Percentiles rank a stretch among this genome's conserved stretches.
These are phyloP conservation scores for Rhinolophus ferrumequinum DNA, from an alignment of 2,113 vertebrate species.

Conservation along the genomic window DNA sequence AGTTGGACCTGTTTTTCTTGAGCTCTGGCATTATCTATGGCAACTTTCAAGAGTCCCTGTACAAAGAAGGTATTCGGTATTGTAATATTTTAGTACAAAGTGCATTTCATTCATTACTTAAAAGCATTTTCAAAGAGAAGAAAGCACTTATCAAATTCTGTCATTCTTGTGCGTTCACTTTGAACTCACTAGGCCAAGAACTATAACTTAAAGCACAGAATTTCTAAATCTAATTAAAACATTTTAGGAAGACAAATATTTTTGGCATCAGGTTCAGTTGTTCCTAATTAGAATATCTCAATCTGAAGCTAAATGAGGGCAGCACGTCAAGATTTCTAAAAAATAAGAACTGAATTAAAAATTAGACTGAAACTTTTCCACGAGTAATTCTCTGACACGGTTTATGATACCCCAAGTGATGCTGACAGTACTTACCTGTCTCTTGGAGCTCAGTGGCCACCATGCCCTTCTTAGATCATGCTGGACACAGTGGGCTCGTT, in stretches of 20 bases:
- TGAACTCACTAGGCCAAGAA: not conserved
- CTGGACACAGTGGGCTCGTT: not conserved
- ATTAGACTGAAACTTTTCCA: not conserved
- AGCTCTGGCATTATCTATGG: conserved; percentile 98
- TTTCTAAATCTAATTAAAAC: conserved; percentile 21
- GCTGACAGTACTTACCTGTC: not conserved
- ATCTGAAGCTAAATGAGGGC: not conserved
- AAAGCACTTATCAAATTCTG: not conserved
- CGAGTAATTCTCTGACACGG: too few species aligned
- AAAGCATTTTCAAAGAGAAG: conserved; percentile 17
- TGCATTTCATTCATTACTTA: conserved; percentile 35
- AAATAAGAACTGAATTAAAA: not conserved
- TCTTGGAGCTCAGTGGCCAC: not conserved
- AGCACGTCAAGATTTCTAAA: not conserved
- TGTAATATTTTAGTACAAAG: conserved; percentile 59
- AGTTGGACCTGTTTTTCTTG: conserved; percentile 99
- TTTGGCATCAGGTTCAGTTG: not conserved
- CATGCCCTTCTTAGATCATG: not conserved
- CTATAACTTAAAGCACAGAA: not conserved
- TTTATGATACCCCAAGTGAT: not conserved
- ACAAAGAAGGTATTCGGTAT: conserved; percentile 71
- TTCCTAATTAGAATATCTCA: not conserved
- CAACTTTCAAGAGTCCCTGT: conserved; percentile 98
- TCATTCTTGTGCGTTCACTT: not conserved
- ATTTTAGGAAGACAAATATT: conserved; percentile 35